Conservation (phyloP, 2,888 invertebrate genomes). For the Asteroscopus sphinx region DNA sequence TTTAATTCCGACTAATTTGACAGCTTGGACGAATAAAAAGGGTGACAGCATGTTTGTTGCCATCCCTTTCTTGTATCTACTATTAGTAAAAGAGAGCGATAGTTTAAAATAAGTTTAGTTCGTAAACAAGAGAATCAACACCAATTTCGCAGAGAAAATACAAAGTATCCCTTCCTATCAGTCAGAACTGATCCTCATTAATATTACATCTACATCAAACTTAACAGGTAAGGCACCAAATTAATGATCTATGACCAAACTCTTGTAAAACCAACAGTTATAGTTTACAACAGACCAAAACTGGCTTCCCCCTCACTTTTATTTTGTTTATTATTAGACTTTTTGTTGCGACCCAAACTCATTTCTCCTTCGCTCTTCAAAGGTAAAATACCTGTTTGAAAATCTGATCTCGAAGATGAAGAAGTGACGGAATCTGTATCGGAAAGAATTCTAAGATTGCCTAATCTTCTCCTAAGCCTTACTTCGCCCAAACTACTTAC, state of each 20-base stretch:
- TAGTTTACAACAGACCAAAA: conserved; percentile 52
- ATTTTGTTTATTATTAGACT: conserved; percentile 53
- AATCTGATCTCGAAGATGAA: conserved; percentile 69
- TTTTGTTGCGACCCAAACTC: conserved; percentile 68
- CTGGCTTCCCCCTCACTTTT: conserved; percentile 79
- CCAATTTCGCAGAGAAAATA: conserved; percentile 9
- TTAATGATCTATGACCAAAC: conserved; percentile 53
- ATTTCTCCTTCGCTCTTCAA: conserved; percentile 81
- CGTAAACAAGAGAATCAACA: too few species aligned
- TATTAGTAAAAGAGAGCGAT: too few species aligned
- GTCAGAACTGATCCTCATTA: conserved; percentile 39
- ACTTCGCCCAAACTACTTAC: conserved; percentile 85
- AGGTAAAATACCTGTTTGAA: conserved; percentile 72
- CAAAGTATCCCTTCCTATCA: not conserved
- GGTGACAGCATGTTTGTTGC: too few species aligned
- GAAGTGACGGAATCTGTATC: conserved; percentile 76
- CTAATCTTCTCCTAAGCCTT: conserved; percentile 68
- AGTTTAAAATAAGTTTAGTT: too few species aligned
- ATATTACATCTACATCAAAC: conserved; percentile 34
- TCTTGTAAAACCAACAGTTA: conserved; percentile 20
- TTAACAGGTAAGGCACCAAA: conserved; percentile 65
- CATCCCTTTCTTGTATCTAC: too few species aligned
- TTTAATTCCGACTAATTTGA: too few species aligned
- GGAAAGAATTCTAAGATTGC: conserved; percentile 63
- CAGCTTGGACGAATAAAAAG: too few species aligned